Evolutionary conservation across 53 echinoderm and acorn worm species (phyloP).

Genomic region (Echinometra lucunter): DNA sequence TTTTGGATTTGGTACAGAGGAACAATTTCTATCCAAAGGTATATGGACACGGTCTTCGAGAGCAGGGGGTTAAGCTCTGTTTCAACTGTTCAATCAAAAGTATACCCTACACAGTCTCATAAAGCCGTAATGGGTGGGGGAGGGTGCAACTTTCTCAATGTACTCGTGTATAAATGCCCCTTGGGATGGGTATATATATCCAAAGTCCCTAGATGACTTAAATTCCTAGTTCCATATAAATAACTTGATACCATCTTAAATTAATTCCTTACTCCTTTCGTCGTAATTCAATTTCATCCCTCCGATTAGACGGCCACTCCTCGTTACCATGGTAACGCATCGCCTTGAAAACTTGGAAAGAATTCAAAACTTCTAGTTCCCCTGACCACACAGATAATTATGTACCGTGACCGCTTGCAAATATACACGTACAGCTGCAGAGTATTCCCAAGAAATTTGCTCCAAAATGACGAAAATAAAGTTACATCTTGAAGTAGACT

Average conservation of each 20-base stretch:
- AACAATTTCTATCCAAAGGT: no score
- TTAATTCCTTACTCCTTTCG: neutral
- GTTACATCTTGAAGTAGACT: no score
- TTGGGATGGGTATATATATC: neutral
- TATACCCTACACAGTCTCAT: no score
- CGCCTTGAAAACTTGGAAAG: slow-evolving; percentile 31
- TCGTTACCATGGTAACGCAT: neutral
- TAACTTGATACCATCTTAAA: neutral
- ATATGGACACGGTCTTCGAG: no score
- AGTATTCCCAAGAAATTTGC: neutral
- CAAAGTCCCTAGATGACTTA: neutral
- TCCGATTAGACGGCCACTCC: neutral
- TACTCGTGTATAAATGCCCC: neutral
- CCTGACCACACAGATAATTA: neutral
- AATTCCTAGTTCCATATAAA: neutral
- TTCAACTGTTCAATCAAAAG: no score
- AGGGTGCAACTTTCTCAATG: neutral
- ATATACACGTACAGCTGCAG: neutral
- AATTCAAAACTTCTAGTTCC: neutral
- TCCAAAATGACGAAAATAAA: no score
- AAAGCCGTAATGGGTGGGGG: neutral
- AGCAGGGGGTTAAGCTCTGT: no score
- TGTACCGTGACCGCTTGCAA: neutral
- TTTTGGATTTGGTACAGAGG: no score
- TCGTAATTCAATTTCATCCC: neutral